Percentiles rank a stretch among this genome's conserved stretches.
Conservation (phyloP, 2,113 vertebrate genomes). For the Falco punctatus region DNA sequence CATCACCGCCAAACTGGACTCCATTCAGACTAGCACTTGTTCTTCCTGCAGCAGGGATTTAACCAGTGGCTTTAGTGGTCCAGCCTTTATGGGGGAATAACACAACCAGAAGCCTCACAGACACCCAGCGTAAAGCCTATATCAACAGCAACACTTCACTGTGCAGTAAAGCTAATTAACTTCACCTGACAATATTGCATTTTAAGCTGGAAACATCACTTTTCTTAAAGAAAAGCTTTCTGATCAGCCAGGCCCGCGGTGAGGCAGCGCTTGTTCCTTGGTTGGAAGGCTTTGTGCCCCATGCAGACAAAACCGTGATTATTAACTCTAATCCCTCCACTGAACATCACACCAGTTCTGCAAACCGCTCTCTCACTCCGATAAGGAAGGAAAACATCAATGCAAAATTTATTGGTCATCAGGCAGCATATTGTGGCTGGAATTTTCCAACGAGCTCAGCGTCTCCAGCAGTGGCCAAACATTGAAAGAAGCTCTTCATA, state of each 20-base stretch:
- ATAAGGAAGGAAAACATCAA: neutral
- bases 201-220: neutral
- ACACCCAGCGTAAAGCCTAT: neutral
- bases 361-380: neutral
- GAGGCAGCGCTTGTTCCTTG: neutral
- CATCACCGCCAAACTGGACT: neutral
- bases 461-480: neutral
- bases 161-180: neutral
- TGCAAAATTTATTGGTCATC: neutral
- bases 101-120: neutral
- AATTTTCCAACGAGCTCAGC: constrained; percentile 17
- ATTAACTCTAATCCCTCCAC: neutral
- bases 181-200: neutral
- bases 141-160: neutral
- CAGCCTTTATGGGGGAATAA: neutral
- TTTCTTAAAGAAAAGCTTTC: neutral
- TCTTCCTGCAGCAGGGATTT: neutral
- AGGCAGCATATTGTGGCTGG: neutral
- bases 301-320: accelerated
- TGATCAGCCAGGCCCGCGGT: neutral
- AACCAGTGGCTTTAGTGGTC: neutral
- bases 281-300: neutral
- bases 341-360: neutral
- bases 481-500: neutral
- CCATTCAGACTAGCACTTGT: neutral